phyloP scores from a whole-genome alignment of 2,888 invertebrate species.

The Epinotia bilunana region DNA sequence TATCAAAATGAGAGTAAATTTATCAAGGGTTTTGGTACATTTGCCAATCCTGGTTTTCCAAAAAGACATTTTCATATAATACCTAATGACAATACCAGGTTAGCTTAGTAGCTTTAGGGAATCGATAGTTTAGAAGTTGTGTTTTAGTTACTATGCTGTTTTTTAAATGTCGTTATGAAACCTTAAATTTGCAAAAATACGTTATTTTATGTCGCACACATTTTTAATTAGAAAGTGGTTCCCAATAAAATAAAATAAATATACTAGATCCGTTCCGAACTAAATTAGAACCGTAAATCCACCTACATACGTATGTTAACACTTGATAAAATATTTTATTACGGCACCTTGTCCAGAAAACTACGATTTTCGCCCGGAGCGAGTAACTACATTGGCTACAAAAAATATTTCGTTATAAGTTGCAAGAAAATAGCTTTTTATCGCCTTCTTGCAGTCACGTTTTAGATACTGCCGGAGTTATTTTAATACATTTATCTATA shows the following conservation, averaged over 20 bases:
- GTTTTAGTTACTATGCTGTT: not conserved
- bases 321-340: not conserved
- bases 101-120: not conserved
- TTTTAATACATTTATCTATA: slow-evolving; percentile 21
- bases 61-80: not conserved
- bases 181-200: not conserved
- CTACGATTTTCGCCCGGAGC: not conserved
- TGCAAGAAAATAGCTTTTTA: slow-evolving; percentile 31
- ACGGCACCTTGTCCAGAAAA: not conserved
- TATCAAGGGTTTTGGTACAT: no score
- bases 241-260: no score
- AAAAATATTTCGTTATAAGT: slow-evolving; percentile 35
- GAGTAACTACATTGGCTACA: not conserved
- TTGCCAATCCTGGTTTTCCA: no score
- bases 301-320: not conserved
- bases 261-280: not conserved
- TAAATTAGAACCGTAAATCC: not conserved
- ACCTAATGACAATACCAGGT: not conserved
- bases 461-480: slow-evolving; percentile 21
- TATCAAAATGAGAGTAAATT: no score
- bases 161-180: not conserved
- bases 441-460: slow-evolving; percentile 35
- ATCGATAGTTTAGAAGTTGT: not conserved
- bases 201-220: not conserved
- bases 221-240: not conserved